Evolutionary conservation across 2,888 invertebrate species (phyloP).

Genomic region (Epistrophe grossulariae): DNA sequence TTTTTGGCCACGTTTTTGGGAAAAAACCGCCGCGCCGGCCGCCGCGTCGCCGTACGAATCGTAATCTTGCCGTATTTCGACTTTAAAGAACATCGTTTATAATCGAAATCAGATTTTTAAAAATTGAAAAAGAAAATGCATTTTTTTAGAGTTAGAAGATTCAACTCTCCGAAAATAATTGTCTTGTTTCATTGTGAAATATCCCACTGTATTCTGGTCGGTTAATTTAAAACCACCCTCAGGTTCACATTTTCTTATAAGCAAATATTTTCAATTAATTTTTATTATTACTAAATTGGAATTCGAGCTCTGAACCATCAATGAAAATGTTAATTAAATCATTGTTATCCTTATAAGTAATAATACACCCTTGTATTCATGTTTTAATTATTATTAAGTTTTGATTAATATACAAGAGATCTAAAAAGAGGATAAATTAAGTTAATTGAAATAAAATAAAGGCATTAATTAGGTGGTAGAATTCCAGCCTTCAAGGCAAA

Average conservation of each 20-base stretch:
- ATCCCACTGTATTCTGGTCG: not conserved
- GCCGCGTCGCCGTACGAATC: no score
- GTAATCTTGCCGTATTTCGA: no score
- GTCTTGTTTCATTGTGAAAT: not conserved
- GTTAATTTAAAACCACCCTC: not conserved
- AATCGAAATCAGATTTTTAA: no score
- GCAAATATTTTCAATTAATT: conserved; percentile 9
- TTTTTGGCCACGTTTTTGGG: no score
- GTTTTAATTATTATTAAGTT: not conserved
- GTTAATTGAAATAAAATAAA: not conserved
- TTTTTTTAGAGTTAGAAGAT: no score
- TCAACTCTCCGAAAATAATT: not conserved
- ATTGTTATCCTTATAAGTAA: not conserved
- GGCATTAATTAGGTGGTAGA: conserved; percentile 3
- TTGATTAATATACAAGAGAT: not conserved
- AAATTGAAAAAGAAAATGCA: no score
- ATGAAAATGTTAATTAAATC: not conserved
- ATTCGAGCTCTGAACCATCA: not conserved
- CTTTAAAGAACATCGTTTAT: no score
- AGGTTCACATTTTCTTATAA: not conserved
- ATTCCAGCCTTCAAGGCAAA: not conserved
- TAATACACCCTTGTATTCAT: not conserved
- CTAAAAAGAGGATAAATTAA: not conserved
- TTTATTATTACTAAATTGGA: not conserved
- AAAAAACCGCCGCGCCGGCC: no score